Conservation (phyloP, 2,888 invertebrate genomes). For the Resseliella maxima region DNA sequence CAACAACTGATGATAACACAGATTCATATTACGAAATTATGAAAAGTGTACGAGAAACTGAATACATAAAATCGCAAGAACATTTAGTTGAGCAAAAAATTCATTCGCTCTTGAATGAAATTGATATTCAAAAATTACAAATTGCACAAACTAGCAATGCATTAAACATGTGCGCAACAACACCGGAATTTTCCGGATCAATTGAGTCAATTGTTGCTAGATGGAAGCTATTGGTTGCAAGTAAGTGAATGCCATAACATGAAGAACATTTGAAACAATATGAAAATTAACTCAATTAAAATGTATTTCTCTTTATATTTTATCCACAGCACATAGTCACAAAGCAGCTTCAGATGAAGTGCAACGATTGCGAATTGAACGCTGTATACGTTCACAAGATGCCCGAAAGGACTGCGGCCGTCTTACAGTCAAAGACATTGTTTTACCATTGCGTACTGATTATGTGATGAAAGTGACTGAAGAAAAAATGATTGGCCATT, state of each 20-base stretch:
- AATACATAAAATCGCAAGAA: conserved; percentile 56
- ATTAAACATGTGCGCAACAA: conserved; percentile 87
- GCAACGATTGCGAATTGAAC: conserved; percentile 86
- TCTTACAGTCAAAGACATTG: conserved; percentile 82
- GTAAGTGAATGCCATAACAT: conserved; percentile 70
- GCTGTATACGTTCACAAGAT: conserved; percentile 74
- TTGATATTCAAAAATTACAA: conserved; percentile 85
- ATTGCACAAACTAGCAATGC: conserved; percentile 94
- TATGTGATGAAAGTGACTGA: conserved; percentile 81
- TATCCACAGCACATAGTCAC: conserved; percentile 80
- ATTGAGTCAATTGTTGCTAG: conserved; percentile 96
- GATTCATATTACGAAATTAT: conserved; percentile 62
- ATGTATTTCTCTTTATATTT: too few relatives aligned
- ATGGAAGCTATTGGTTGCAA: conserved; percentile 87
- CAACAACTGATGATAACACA: conserved; percentile 64
- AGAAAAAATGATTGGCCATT: conserved; percentile 73
- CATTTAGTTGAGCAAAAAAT: conserved; percentile 73
- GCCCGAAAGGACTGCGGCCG: conserved; percentile 71
- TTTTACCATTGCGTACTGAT: conserved; percentile 85
- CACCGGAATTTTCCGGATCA: conserved; percentile 89
- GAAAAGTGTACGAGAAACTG: neutral
- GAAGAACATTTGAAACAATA: too few relatives aligned
- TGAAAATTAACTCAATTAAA: too few relatives aligned
- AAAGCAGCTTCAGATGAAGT: conserved; percentile 89
- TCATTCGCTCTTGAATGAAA: conserved; percentile 75